phyloP scores from a whole-genome alignment of 2,888 invertebrate species.

The Apocheima hispidaria region DNA sequence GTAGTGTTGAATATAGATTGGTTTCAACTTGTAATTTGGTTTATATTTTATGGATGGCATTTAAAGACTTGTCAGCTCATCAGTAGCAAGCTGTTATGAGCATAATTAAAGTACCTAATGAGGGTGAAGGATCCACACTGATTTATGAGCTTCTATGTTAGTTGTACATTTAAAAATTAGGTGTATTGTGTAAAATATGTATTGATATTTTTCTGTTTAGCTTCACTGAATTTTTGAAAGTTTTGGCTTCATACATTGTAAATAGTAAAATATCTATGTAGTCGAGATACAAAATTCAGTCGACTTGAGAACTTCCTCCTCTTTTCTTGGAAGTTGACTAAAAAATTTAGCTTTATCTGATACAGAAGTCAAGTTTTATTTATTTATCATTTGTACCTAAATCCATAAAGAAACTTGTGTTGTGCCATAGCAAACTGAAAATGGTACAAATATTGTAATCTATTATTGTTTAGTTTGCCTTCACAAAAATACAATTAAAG shows the following conservation, averaged over 20 bases:
- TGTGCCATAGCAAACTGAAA: conserved; percentile 34
- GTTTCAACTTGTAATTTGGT: not conserved
- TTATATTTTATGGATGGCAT: not conserved
- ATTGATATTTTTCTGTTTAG: conserved; percentile 18
- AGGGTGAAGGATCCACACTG: conserved; percentile 21
- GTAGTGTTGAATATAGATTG: not conserved
- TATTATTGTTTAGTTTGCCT: conserved; percentile 23
- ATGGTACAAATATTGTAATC: conserved; percentile 27
- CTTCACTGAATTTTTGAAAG: conserved; percentile 24
- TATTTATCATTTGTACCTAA: conserved; percentile 14
- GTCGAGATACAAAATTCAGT: too few relatives aligned
- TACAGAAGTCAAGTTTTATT: not conserved
- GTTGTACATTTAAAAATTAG: conserved; percentile 21
- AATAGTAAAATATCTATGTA: too few relatives aligned
- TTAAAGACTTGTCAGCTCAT: conserved; percentile 9
- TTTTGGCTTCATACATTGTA: not conserved
- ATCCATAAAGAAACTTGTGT: conserved; percentile 6
- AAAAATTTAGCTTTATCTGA: not conserved
- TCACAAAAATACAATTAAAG: not conserved
- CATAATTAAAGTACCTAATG: conserved; percentile 15
- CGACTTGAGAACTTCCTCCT: too few relatives aligned
- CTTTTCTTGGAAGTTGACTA: too few relatives aligned
- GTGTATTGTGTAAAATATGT: conserved; percentile 21
- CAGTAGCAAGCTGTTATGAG: conserved; percentile 8
- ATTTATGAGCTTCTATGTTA: conserved; percentile 30